Conservation (phyloP, 2,797 vertebrate species). For the Myoxocephalus aenaeus region DNA sequence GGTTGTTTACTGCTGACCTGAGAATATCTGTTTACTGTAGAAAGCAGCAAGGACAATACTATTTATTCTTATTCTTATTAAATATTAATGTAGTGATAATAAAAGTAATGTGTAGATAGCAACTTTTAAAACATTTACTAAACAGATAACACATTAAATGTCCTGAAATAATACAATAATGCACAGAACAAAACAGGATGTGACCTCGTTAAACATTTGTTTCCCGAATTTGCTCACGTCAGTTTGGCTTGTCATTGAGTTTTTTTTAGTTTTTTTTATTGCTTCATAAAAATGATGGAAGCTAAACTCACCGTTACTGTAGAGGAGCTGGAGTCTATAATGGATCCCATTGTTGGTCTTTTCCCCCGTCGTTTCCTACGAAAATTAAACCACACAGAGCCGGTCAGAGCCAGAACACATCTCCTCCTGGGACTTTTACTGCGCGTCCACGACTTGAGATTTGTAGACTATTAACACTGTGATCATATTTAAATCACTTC, state of each 20-base stretch:
- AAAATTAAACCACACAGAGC: constrained; percentile 75
- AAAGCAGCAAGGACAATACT: background rate
- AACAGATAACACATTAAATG: background rate
- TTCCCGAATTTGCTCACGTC: constrained; percentile 41
- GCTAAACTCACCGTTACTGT: constrained; percentile 91
- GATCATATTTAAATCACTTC: constrained; percentile 31
- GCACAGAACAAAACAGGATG: background rate
- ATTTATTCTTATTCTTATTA: background rate
- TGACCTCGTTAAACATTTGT: constrained; percentile 35
- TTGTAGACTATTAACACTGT: constrained; percentile 42
- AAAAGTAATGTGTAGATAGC: background rate
- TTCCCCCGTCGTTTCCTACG: constrained; percentile 94
- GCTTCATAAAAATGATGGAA: constrained; percentile 57
- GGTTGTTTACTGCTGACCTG: background rate
- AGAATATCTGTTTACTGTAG: background rate
- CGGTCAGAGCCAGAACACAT: constrained; percentile 54
- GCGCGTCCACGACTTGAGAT: constrained; percentile 41
- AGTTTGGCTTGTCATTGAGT: constrained; percentile 43
- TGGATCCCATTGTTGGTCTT: constrained; percentile 98
- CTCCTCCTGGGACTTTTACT: constrained; percentile 64
- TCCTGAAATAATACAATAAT: background rate
- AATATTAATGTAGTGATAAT: background rate
- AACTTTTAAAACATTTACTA: background rate
- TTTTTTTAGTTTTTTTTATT: constrained; percentile 37
- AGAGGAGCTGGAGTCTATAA: constrained; percentile 95